Percentiles rank a stretch among this genome's conserved stretches.
Conservation (phyloP, 2,888 invertebrate species). For the Stenodera caucasica region DNA sequence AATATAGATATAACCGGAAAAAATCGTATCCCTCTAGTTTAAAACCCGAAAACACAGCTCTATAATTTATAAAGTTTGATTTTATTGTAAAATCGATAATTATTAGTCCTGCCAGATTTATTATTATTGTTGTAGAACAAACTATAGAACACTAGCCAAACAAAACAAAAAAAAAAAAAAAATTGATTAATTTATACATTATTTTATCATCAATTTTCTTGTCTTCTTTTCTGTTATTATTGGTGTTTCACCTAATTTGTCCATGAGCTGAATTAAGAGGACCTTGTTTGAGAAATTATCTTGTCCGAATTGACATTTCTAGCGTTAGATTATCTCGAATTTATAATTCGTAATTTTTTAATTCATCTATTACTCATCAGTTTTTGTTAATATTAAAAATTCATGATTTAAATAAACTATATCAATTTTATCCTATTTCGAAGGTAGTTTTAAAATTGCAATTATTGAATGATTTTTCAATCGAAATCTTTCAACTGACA, state of each 20-base stretch:
- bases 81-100: neutral
- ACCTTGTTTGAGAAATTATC: constrained; percentile 1
- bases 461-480: too few species aligned
- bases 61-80: neutral
- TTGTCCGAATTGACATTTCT: neutral
- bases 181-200: neutral
- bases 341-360: neutral
- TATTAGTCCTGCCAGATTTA: neutral
- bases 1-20: neutral
- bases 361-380: neutral
- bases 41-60: neutral
- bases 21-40: neutral
- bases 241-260: neutral
- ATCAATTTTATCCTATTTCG: too few species aligned
- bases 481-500: too few species aligned
- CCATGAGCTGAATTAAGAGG: neutral
- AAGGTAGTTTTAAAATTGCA: too few species aligned
- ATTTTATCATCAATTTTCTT: neutral
- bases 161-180: neutral
- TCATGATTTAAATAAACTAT: too few species aligned
- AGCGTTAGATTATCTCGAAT: neutral
- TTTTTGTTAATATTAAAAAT: too few species aligned
- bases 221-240: neutral
- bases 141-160: too few species aligned
- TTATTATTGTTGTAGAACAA: neutral